phyloP scores from a whole-genome alignment of 2,113 vertebrate genomes.

The Tachysurus fulvidraco region DNA sequence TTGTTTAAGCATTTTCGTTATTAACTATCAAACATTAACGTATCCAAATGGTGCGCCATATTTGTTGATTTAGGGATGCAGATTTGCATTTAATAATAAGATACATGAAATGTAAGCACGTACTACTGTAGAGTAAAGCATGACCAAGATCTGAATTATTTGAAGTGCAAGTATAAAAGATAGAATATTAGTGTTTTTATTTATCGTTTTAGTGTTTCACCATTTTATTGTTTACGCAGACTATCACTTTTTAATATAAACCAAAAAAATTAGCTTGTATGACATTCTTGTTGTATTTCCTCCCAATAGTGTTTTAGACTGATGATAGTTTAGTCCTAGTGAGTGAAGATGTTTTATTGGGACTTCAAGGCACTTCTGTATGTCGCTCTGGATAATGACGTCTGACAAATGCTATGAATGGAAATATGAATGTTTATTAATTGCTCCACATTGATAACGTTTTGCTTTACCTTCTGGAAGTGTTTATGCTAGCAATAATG shows the following conservation, averaged over 20 bases:
- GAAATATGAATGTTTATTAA: background rate
- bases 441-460: background rate
- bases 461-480: background rate
- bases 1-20: background rate
- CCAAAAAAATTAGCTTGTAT: no score
- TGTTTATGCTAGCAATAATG: background rate
- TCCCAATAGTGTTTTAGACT: no score
- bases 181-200: background rate
- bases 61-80: background rate
- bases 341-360: no score
- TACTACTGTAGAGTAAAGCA: background rate
- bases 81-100: background rate
- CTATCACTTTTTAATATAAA: no score
- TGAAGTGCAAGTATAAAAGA: background rate
- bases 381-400: no score
- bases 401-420: no score
- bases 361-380: no score
- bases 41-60: background rate
- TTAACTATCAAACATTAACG: background rate
- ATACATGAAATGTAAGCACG: background rate
- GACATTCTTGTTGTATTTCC: no score
- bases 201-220: background rate
- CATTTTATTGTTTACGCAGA: no score
- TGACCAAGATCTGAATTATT: background rate
- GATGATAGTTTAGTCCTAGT: no score